Evolutionary conservation across 2,113 vertebrate genomes (phyloP).

Genomic region (Meriones unguiculatus): DNA sequence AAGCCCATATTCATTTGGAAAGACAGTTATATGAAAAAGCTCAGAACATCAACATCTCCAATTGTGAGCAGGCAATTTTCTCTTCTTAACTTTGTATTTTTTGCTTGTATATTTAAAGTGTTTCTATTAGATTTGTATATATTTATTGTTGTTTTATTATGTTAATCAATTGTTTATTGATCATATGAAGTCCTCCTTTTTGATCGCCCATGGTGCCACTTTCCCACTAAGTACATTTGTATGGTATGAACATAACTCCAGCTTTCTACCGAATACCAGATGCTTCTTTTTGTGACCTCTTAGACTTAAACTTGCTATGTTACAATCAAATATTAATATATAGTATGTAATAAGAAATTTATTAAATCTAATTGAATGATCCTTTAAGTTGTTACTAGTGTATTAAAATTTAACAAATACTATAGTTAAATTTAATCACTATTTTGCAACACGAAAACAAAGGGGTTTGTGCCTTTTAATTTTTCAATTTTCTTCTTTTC

Average conservation of each 20-base stretch:
- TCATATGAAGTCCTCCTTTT: background rate
- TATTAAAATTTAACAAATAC: conserved; percentile 6
- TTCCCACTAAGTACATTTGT: background rate
- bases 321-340: background rate
- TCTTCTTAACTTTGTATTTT: background rate
- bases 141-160: background rate
- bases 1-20: background rate
- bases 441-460: background rate
- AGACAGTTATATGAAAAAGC: background rate
- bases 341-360: background rate
- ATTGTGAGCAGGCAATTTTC: background rate
- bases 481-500: background rate
- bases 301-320: background rate
- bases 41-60: background rate
- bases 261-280: background rate
- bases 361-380: background rate
- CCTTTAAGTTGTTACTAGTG: background rate
- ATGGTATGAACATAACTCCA: background rate
- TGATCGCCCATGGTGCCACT: background rate
- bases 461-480: background rate
- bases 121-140: background rate
- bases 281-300: background rate
- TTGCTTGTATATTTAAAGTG: background rate
- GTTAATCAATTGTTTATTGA: background rate
- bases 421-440: background rate